Evolutionary conservation across 1,140 invertebrate genomes (phyloP), one percentile per base, ranked within the genome.

Genomic region (Drosophila equinoxialis): DNA sequence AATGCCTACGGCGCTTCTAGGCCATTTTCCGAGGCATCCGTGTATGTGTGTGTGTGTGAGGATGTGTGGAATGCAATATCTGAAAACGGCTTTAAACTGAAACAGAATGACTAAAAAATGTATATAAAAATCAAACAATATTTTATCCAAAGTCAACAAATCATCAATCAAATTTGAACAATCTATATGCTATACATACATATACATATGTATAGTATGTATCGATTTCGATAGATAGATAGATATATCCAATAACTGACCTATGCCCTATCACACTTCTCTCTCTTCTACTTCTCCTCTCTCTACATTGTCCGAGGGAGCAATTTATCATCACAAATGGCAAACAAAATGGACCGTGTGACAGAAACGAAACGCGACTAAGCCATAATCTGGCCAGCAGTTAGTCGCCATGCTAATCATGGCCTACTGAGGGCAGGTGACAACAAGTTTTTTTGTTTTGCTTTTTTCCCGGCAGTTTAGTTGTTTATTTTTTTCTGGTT

Each of bases 281-380:
- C 26, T 26, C 26, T 26, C 26, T 26, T 26, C 26, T 26, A 5
- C 23, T 26, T 26, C 23, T 30, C 23, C 26, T 30, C 26, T 30
- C 30, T 6, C 30, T 3, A 30, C 6, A 30, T 30, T 30, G 30
- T 30, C 68, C 59, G 76, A 63, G 79, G 64, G 51, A 17, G 42
- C 45, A 77, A 86, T 86, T 86, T 83, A 86, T 86, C 83, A 86
- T 79, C 68, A 54, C 79, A 79, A 77, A 79, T 77, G 77, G 72
- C 82, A 86, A 87, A 87, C 82, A 87, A 83, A 79, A 74, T 77
- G 79, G 68, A 77, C 68, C 68, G 65, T 66, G 58, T 81, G 75
- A 78, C 14, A 41, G 26, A 30, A n/a, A 30, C 26, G 35, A n/a
- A 58, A 30, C 23, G 61, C 42, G 37, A 65, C 74, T 65, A 62